Base-by-base conservation (phyloP, 2,888 invertebrate species). In the Sesamia inferens region DNA sequence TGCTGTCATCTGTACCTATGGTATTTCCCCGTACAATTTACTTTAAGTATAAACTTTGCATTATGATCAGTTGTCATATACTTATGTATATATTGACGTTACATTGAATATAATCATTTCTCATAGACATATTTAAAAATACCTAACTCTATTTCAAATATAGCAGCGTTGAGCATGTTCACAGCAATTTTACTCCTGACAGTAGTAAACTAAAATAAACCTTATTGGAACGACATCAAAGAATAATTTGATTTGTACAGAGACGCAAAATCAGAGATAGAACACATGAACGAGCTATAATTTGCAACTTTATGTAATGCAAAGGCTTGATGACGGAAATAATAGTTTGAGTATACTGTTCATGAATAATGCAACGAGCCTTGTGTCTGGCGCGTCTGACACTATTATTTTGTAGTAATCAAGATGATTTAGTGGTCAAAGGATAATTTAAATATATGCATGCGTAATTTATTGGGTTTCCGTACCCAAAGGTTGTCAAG, bases 331-430 rank as follows among this genome's bases (percentile, higher is more conserved):
- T 70, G 79, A 79, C 58, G 66, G 48, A 63, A 39, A n/a, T 66
- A 66, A 62, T 66, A 57, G 47, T 22, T 48, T 55, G 58, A 66
- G 74, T 66, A 57, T 54, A 74, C 54, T 67, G 11, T 66, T 70
- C 48, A 68, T 75, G 59, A 70, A 75, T 79, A 70, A 75, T 67
- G 63, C 24, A 70, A 51, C 24, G 8, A 54, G 31, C 42, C 65
- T 64, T 24, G 57, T 55, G 39, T 47, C 31, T 62, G n/a, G 55
- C 16, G 22, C n/a, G 24, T 69, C 16, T n/a, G 13, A 31, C 24
- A 1, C 51, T n/a, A n/a, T 22, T 63, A 44, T 10, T 59, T 24
- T 76, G 76, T 57, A 19, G 39, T 16, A 24, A 48, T 42, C 63
- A 48, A 74, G 16, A 42, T 74, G 47, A 48, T 31, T 5, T 24